phyloP scores from a whole-genome alignment of 2,797 vertebrate genomes.

The Galago senegalensis region DNA sequence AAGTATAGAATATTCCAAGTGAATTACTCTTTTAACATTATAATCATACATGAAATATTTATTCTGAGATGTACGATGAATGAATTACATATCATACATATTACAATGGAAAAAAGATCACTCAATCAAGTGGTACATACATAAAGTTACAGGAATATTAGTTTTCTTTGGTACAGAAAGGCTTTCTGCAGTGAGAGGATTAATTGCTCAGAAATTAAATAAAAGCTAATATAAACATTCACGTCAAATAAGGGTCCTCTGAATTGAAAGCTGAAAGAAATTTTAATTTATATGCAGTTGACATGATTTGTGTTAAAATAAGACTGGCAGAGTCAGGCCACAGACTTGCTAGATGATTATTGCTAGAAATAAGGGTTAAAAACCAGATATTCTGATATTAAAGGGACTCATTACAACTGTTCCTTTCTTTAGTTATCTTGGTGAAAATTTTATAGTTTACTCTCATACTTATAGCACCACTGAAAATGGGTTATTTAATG shows the following conservation, averaged over 20 bases:
- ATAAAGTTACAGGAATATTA: background rate
- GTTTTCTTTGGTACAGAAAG: background rate
- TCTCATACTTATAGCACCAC: background rate
- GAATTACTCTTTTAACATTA: background rate
- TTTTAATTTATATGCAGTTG: background rate
- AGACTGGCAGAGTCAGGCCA: background rate
- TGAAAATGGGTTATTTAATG: background rate
- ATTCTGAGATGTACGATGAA: background rate
- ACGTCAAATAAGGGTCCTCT: background rate
- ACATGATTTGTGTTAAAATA: conserved; percentile 18
- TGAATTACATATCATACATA: background rate
- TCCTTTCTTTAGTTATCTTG: background rate
- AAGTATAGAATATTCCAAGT: conserved; percentile 4
- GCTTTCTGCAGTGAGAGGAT: background rate
- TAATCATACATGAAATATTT: background rate
- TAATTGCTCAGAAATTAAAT: conserved; percentile 35
- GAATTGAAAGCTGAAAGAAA: background rate
- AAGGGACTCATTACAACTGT: background rate
- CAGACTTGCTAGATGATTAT: background rate
- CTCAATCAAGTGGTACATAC: background rate
- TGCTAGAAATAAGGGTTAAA: background rate
- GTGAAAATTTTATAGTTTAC: background rate
- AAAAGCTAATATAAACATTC: conserved; percentile 48
- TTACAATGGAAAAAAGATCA: background rate
- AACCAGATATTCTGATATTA: background rate